Percentiles rank a stretch among this genome's conserved stretches.
These are phyloP conservation scores for Halichondria panicea DNA, from an alignment of 37 sponge, comb jelly and placozoan species.

Conservation along the genomic window DNA sequence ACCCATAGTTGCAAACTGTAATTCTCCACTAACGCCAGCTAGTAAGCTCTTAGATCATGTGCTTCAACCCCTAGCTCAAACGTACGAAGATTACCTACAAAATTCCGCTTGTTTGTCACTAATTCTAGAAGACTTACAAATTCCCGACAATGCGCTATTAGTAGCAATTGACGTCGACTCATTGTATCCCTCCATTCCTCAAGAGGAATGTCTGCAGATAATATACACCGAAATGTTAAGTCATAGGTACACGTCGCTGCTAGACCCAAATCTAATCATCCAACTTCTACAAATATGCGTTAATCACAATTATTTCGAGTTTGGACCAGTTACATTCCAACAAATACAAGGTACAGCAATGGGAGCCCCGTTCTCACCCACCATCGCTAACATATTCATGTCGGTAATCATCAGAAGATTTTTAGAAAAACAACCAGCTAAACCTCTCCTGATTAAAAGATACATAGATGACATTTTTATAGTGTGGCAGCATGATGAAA, in stretches of 20 bases:
- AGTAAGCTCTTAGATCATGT: slow-evolving; percentile 6
- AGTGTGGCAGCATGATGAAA: not conserved
- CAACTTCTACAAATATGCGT: slow-evolving; percentile 5
- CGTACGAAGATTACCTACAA: slow-evolving; percentile 12
- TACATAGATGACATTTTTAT: slow-evolving; percentile 31
- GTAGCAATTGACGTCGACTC: not conserved
- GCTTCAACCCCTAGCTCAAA: slow-evolving; percentile 22
- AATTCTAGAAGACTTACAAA: not conserved
- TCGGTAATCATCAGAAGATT: slow-evolving; percentile 3
- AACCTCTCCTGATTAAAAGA: not conserved
- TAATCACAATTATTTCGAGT: slow-evolving; percentile 16
- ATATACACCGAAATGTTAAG: not conserved
- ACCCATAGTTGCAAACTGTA: slow-evolving; percentile 15
- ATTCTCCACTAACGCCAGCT: not conserved
- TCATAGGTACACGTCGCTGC: not conserved
- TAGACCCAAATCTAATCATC: slow-evolving; percentile 20
- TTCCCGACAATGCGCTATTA: slow-evolving; percentile 8
- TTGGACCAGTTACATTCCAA: not conserved
- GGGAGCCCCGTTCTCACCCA: slow-evolving; percentile 26
- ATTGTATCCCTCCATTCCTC: not conserved
- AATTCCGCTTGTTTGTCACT: not conserved
- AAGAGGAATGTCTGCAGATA: not conserved
- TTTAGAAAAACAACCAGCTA: not conserved
- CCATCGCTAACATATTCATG: slow-evolving; percentile 25
- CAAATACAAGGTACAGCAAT: slow-evolving; percentile 22